Evolutionary conservation across 2,113 vertebrate species (phyloP), one percentile per base, ranked within the genome.

Genomic region (Lepus americanus): DNA sequence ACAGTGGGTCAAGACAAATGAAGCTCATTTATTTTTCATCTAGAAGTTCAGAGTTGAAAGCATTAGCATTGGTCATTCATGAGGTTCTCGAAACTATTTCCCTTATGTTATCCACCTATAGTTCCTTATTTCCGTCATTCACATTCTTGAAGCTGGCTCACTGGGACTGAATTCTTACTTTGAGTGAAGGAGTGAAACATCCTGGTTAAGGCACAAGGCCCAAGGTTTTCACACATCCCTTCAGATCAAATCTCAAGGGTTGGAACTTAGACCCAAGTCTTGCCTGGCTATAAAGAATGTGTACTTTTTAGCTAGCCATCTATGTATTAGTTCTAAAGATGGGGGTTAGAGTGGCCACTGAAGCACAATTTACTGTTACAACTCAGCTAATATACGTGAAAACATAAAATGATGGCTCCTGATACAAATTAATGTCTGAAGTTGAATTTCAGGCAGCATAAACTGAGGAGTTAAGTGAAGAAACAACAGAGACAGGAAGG

Each of bases 31-130:
- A 12, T 76, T 31, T 61, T 89, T 63, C n/a, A 4, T 20, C 20
- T 25, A n/a, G 17, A 63, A 6, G 12, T 33, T 72, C 12, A 44
- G 9, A 61, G 36, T n/a, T 51, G 36, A 84, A 25, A 84, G 33
- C 2, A n/a, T 53, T 22, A 3, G 3, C 0, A 7, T 17, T 10
- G 19, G 8, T 61, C 36, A 61, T 22, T 31, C 1, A 51, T 0
- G 5, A 67, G 19, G 16, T 59, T 27, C 80, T 13, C 23, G 22
- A 70, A 4, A 33, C 6, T 19, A 36, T 73, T 49, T 74, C 25
- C 25, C 66, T 66, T 27, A 0, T 49, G 20, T 9, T 20, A 10
- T 63, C 81, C 80, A 3, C 86, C 23, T 53, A 16, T 2, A 4
- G 1, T 77, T n/a, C 16, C 6, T 27, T 83, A 4, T 14, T 13